Base-by-base conservation (phyloP, 1,140 invertebrate genomes). In the Aporrectodea caliginosa region DNA sequence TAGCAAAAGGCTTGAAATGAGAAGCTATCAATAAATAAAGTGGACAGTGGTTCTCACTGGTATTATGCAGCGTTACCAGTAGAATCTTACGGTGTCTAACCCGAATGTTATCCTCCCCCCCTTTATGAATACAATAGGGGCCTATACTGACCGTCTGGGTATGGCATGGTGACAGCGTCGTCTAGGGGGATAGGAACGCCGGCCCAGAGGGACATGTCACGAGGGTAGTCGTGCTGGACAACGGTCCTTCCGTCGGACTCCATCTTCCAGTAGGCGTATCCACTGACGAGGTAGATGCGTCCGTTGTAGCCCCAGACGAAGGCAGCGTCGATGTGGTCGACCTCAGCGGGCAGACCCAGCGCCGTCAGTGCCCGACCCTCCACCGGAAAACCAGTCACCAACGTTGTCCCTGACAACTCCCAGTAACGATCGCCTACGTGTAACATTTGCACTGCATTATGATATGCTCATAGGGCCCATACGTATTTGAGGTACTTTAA, bases 251-350 rank as follows among this genome's bases (percentile, higher is more conserved):
- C 82, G 12, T 86, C 84, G 69, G 85, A 85, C 69, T 87, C 87
- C 74, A 90, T 87, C 75, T 88, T 88, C 96, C 96, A 98, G 89
- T 98, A 98, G 90, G 93, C 92, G 0, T 92, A 93, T 69, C 94
- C 94, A 83, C 93, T 94, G 82, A 91, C 88, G 22, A 91, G 84
- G 81, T 90, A 91, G 1, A 90, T 90, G 69, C 88, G 86, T 34
- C 87, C 86, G 83, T 91, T 90, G 82, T 86, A 86, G n/a, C 87
- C 84, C 89, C 89, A 90, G 6, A 87, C 81, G 80, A 86, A 88
- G 12, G 84, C 87, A 0, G 87, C 86, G 78, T 88, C 87, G 1
- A 88, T 85, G 2, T 76, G 33, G 78, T 87, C 91, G 0, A 98
- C 85, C 73, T 91, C 90, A 16, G 87, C 85, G 0, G 95, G 95